A percentile compares a stretch with the other conserved stretches of the same genome.
phyloP scores from a whole-genome alignment of 2,888 invertebrate genomes.

The Rhamphomyia laevipes region DNA sequence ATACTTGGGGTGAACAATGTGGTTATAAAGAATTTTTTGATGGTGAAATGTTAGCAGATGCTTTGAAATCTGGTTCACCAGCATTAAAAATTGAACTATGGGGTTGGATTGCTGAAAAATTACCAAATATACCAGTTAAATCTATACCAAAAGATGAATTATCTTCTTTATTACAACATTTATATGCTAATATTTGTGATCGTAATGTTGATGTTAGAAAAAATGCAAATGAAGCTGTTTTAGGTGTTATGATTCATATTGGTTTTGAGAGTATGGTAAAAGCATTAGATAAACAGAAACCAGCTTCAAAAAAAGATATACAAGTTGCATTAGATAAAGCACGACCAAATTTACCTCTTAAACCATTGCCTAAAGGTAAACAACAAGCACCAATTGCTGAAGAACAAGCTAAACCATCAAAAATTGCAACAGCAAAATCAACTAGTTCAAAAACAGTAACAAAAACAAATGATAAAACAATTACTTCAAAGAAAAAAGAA shows the following conservation, averaged over 20 bases:
- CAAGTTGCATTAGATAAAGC: constrained; percentile 73
- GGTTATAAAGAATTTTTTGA: constrained; percentile 74
- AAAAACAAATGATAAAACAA: constrained; percentile 27
- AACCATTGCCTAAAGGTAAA: constrained; percentile 55
- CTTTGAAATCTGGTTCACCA: constrained; percentile 75
- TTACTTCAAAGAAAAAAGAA: constrained; percentile 57
- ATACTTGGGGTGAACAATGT: constrained; percentile 72
- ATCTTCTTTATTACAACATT: constrained; percentile 56
- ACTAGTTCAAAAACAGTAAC: not conserved
- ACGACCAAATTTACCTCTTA: constrained; percentile 69
- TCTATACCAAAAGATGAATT: constrained; percentile 74
- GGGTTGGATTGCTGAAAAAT: constrained; percentile 72
- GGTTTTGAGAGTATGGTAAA: constrained; percentile 49
- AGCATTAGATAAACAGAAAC: constrained; percentile 42
- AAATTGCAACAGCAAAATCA: constrained; percentile 39
- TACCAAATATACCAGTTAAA: constrained; percentile 59
- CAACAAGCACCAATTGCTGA: constrained; percentile 42
- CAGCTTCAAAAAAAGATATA: constrained; percentile 65
- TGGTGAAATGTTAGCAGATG: constrained; percentile 80
- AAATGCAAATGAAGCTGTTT: constrained; percentile 75
- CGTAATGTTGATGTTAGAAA: constrained; percentile 84
- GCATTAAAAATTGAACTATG: constrained; percentile 68
- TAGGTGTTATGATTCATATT: constrained; percentile 87
- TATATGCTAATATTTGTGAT: constrained; percentile 80
- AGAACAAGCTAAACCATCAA: constrained; percentile 39